Percentiles rank a stretch among this genome's conserved stretches.
Evolutionary conservation across 1,140 invertebrate genomes (phyloP).

Genomic region (Drosophila trapezifrons): DNA sequence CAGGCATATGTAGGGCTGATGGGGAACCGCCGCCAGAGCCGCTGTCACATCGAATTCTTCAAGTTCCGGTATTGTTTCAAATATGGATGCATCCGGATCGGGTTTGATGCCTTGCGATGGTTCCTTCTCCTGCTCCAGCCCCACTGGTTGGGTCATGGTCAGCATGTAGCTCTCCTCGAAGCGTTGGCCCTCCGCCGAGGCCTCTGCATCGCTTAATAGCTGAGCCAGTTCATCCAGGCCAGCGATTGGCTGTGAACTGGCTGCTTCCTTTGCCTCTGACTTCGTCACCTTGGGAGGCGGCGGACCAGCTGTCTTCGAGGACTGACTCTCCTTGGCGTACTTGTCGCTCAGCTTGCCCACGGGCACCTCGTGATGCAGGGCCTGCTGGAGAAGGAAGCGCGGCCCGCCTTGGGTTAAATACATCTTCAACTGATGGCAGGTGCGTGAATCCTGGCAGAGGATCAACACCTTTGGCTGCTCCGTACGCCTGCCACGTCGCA

Average conservation of each 20-base stretch:
- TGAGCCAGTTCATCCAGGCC: conserved; percentile 67
- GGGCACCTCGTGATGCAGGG: conserved; percentile 86
- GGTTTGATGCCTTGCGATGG: conserved; percentile 56
- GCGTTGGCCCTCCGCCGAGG: conserved; percentile 56
- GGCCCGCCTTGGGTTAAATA: conserved; percentile 89
- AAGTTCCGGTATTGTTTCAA: conserved; percentile 89
- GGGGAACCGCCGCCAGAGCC: conserved; percentile 83
- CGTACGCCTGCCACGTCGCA: conserved; percentile 73
- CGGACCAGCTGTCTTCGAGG: fast-evolving
- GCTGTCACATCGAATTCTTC: conserved; percentile 88
- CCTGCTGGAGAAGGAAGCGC: conserved; percentile 86
- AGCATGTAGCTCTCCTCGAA: conserved; percentile 88
- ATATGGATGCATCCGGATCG: conserved; percentile 84
- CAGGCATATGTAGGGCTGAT: conserved; percentile 88
- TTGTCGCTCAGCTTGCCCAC: conserved; percentile 85
- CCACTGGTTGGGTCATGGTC: conserved; percentile 87
- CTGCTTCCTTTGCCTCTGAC: background rate
- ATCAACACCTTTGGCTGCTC: conserved; percentile 90
- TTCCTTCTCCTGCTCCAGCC: conserved; percentile 18
- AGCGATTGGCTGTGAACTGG: background rate
- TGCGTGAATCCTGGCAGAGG: conserved; percentile 92
- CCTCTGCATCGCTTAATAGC: conserved; percentile 59
- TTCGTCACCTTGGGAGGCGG: background rate
- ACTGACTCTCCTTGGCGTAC: conserved; percentile 75
- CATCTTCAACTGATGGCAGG: conserved; percentile 91